Evolutionary conservation across 2,888 invertebrate genomes (phyloP).

Genomic region (Hirudinaria manillensis): DNA sequence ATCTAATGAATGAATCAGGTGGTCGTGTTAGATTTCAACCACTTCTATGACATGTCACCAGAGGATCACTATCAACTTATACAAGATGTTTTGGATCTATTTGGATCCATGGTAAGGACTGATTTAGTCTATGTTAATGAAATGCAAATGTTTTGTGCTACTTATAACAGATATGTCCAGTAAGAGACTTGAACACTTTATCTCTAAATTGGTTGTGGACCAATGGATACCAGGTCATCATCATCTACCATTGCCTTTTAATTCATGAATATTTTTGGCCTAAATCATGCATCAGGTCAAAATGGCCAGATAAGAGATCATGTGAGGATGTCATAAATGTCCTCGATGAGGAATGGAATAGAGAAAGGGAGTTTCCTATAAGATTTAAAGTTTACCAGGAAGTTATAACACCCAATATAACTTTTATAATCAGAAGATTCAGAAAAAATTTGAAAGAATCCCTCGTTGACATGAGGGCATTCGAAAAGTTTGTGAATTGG

Average conservation of each 20-base stretch:
- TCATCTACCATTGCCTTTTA: neutral
- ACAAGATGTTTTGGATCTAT: neutral
- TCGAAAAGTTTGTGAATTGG: slow-evolving; percentile 14
- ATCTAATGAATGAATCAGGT: neutral
- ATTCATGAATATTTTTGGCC: neutral
- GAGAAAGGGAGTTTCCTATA: slow-evolving; percentile 5
- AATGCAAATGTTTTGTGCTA: slow-evolving; percentile 3
- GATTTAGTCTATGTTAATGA: neutral
- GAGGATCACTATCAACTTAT: slow-evolving; percentile 9
- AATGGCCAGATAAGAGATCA: slow-evolving; percentile 15
- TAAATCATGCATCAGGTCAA: neutral
- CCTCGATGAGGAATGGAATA: slow-evolving; percentile 2
- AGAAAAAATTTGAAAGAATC: neutral
- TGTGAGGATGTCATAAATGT: neutral
- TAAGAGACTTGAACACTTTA: neutral
- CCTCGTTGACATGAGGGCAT: neutral
- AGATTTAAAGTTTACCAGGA: slow-evolving; percentile 19
- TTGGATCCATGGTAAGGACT: slow-evolving; percentile 16
- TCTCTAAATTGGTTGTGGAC: neutral
- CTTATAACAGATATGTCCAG: neutral
- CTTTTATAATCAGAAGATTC: neutral
- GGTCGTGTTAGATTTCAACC: slow-evolving; percentile 13
- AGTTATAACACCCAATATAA: slow-evolving; percentile 13
- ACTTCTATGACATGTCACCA: slow-evolving; percentile 18
- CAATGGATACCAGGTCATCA: neutral